phyloP scores from a whole-genome alignment of 2,888 invertebrate species.

The Matsumyia berberina region DNA sequence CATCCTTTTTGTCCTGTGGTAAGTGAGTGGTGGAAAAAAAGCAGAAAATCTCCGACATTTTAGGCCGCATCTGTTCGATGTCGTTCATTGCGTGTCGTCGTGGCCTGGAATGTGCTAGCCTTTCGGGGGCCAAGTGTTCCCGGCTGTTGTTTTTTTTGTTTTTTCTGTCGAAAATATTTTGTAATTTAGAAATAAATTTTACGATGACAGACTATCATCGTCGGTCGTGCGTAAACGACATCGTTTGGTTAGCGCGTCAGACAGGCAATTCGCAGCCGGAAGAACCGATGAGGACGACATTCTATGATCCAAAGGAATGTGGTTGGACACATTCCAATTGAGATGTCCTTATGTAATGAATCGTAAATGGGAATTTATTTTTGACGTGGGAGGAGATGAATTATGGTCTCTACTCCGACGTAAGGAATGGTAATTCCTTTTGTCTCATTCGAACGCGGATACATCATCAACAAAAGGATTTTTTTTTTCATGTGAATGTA shows the following conservation, averaged over 20 bases:
- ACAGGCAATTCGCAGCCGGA: slow-evolving; percentile 29
- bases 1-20: background rate
- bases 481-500: slow-evolving; percentile 24
- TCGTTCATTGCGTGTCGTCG: slow-evolving; percentile 20
- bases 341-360: slow-evolving; percentile 23
- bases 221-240: slow-evolving; percentile 36
- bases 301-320: slow-evolving; percentile 29
- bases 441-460: slow-evolving; percentile 17
- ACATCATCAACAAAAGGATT: slow-evolving; percentile 2
- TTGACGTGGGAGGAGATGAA: slow-evolving; percentile 2
- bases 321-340: slow-evolving; percentile 40
- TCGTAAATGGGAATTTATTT: slow-evolving; percentile 8
- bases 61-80: slow-evolving; percentile 29
- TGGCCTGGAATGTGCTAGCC: background rate
- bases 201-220: slow-evolving; percentile 32
- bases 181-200: slow-evolving; percentile 53
- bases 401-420: background rate
- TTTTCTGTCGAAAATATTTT: slow-evolving; percentile 7
- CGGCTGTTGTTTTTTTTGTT: no score
- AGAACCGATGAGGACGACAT: background rate
- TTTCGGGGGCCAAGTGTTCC: slow-evolving; percentile 6
- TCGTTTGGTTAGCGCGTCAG: slow-evolving; percentile 32
- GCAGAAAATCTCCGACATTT: slow-evolving; percentile 30
- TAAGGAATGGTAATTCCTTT: slow-evolving; percentile 22
- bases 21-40: background rate